Evolutionary conservation across 2,797 vertebrate species (phyloP).

Genomic region (Pangasius larnaudii): DNA sequence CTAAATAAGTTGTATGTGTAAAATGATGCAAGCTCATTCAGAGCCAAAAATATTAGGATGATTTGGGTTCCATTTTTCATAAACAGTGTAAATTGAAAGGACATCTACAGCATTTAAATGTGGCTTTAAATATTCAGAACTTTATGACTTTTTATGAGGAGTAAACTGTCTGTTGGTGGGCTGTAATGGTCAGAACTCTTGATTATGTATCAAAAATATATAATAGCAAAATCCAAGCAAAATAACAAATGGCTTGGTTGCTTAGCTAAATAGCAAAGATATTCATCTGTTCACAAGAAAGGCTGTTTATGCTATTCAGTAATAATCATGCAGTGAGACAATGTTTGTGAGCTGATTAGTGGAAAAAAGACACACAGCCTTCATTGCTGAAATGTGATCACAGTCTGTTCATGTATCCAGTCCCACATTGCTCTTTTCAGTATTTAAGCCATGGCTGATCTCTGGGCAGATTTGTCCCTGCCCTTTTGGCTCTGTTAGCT

Average conservation of each 20-base stretch:
- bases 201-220: background rate
- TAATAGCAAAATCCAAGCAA: background rate
- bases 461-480: slow-evolving; percentile 29
- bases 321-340: background rate
- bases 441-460: slow-evolving; percentile 43
- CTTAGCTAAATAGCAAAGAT: slow-evolving; percentile 2
- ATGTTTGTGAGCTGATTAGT: slow-evolving; percentile 9
- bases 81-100: background rate
- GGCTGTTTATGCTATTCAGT: slow-evolving; percentile 14
- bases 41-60: background rate
- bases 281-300: slow-evolving; percentile 8
- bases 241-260: background rate
- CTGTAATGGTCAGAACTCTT: background rate
- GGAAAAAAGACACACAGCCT: background rate
- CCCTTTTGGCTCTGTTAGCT: slow-evolving; percentile 18
- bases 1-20: background rate
- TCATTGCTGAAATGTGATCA: slow-evolving; percentile 38
- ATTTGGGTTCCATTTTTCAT: background rate
- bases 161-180: background rate
- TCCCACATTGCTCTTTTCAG: slow-evolving; percentile 29
- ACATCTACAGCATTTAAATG: background rate
- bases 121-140: background rate
- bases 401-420: slow-evolving; percentile 16
- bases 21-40: background rate
- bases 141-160: background rate